Evolutionary conservation across 2,113 vertebrate genomes (phyloP).

Genomic region (Hydrochoerus hydrochaeris): DNA sequence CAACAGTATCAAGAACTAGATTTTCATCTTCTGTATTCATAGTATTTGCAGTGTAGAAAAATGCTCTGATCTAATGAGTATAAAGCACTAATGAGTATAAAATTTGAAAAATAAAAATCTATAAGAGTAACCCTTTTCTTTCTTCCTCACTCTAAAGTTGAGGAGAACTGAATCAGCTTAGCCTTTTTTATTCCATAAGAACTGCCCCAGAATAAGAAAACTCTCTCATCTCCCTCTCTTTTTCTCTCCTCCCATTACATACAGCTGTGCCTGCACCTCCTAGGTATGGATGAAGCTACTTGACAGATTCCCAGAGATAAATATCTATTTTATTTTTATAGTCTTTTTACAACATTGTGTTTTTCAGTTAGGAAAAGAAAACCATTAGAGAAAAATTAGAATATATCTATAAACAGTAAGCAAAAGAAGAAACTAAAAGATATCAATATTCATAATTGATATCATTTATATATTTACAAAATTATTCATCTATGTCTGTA

Average conservation of each 20-base stretch:
- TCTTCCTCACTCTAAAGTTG: neutral
- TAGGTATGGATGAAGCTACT: neutral
- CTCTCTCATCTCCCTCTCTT: neutral
- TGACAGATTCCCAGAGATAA: neutral
- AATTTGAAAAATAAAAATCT: neutral
- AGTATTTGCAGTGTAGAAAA: neutral
- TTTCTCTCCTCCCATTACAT: neutral
- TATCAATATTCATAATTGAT: neutral
- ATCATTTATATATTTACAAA: neutral
- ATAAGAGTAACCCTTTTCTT: neutral
- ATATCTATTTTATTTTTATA: neutral
- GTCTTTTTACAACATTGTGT: neutral
- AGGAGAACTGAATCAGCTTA: neutral
- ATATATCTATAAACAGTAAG: neutral
- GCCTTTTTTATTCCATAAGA: neutral
- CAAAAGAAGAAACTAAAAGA: neutral
- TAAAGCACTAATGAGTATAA: neutral
- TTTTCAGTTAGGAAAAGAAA: neutral
- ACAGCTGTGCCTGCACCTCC: accelerated
- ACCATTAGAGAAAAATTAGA: constrained; percentile 10
- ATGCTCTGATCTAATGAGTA: neutral
- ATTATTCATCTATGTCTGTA: neutral
- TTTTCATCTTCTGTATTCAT: neutral
- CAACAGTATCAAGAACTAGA: neutral
- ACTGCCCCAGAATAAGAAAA: neutral